These are phyloP conservation scores for Monomorium pharaonis DNA, from an alignment of 1,140 invertebrate species.

Conservation along the genomic window DNA sequence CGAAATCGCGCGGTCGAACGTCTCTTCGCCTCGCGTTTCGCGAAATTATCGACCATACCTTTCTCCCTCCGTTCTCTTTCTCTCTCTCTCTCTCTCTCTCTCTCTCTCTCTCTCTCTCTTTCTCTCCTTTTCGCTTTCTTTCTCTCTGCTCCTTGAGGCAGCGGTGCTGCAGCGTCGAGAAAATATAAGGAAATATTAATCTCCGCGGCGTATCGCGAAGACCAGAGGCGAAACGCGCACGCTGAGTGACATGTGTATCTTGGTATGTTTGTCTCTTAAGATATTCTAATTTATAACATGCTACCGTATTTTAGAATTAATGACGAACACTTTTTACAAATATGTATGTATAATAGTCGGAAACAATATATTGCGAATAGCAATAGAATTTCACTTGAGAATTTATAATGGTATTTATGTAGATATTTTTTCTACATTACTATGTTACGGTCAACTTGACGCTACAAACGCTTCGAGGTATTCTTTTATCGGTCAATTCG, in stretches of 20 bases:
- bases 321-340: too few species aligned
- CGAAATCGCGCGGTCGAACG: slow-evolving; percentile 61
- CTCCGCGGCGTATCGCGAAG: not conserved
- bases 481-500: too few species aligned
- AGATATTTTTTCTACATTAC: not conserved
- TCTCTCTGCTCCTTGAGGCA: not conserved
- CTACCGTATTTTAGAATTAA: not conserved
- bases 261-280: not conserved
- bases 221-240: not conserved
- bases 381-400: not conserved
- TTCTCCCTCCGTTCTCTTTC: not conserved
- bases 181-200: slow-evolving; percentile 47
- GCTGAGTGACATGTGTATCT: not conserved
- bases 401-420: not conserved
- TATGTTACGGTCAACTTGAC: too few species aligned
- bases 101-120: not conserved
- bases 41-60: slow-evolving; percentile 33
- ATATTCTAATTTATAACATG: slow-evolving; percentile 25
- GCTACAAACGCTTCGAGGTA: too few species aligned
- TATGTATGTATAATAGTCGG: not conserved
- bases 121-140: not conserved
- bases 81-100: not conserved
- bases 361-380: not conserved
- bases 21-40: slow-evolving; percentile 32
- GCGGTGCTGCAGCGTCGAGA: not conserved